These are phyloP conservation scores for Noctua comes DNA, from an alignment of 2,888 invertebrate species.

Conservation along the genomic window DNA sequence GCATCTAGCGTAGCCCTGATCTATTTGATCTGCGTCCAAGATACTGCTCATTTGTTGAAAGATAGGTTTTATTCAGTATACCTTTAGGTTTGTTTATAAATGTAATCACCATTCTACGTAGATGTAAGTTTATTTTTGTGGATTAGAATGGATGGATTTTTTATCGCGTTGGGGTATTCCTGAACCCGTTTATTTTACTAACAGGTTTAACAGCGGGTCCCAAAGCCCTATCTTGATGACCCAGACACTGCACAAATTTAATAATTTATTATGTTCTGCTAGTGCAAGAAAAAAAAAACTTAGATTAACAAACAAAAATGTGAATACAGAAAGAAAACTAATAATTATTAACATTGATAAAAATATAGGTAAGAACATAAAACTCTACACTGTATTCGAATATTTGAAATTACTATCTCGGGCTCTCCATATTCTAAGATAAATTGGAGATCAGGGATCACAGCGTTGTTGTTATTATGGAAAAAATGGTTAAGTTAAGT, in stretches of 20 bases:
- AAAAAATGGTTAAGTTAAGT: not conserved
- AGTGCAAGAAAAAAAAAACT: too few relatives aligned
- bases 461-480: not conserved
- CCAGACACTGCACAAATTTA: not conserved
- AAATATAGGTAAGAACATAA: too few relatives aligned
- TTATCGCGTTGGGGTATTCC: not conserved
- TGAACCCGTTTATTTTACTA: not conserved
- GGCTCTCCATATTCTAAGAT: not conserved
- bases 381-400: not conserved
- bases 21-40: slow-evolving; percentile 52
- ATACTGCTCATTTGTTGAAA: slow-evolving; percentile 7
- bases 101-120: not conserved
- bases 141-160: not conserved
- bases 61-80: slow-evolving; percentile 4
- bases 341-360: too few relatives aligned
- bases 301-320: too few relatives aligned
- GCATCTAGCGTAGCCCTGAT: slow-evolving; percentile 36
- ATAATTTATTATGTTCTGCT: not conserved
- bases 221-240: not conserved
- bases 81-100: not conserved
- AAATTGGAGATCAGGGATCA: not conserved
- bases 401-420: not conserved
- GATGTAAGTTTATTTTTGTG: not conserved
- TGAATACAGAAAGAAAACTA: too few relatives aligned
- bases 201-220: not conserved